Conservation (phyloP, 2,888 invertebrate genomes). For the Seira ritae region DNA sequence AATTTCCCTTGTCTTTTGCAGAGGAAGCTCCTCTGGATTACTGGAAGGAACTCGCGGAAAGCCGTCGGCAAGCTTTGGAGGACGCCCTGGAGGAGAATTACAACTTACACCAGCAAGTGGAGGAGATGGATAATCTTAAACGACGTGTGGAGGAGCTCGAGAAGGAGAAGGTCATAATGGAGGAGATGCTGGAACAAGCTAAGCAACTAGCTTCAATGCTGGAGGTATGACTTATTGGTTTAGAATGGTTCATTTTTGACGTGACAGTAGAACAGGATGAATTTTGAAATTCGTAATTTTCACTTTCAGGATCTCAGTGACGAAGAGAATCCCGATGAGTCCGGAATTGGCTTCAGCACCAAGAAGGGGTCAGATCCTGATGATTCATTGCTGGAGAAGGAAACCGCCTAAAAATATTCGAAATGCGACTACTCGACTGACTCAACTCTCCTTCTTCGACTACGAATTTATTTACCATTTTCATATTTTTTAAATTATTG, state of each 20-base stretch:
- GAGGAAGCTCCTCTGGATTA: conserved; percentile 67
- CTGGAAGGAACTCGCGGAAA: conserved; percentile 69
- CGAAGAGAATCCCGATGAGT: conserved; percentile 58
- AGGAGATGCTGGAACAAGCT: conserved; percentile 68
- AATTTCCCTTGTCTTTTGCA: conserved; percentile 21
- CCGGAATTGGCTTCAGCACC: conserved; percentile 43
- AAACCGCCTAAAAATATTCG: background rate
- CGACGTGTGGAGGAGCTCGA: conserved; percentile 42
- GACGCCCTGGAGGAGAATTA: conserved; percentile 68
- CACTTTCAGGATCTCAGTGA: conserved; percentile 45
- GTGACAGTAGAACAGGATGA: too few species aligned
- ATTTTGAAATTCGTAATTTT: background rate
- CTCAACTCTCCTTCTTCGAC: too few species aligned
- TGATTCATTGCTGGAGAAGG: conserved; percentile 54
- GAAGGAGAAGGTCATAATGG: conserved; percentile 65
- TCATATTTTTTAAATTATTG: too few species aligned
- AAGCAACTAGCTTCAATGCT: conserved; percentile 67
- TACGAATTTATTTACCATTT: too few species aligned
- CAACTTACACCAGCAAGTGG: conserved; percentile 44
- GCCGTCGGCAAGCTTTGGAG: conserved; percentile 64
- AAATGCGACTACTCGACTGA: too few species aligned
- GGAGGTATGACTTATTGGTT: conserved; percentile 43
- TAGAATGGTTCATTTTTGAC: background rate
- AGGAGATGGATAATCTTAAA: too few species aligned
- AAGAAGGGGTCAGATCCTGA: conserved; percentile 19